Evolutionary conservation across 2,888 invertebrate genomes (phyloP).

Genomic region (Uloborus plumipes): DNA sequence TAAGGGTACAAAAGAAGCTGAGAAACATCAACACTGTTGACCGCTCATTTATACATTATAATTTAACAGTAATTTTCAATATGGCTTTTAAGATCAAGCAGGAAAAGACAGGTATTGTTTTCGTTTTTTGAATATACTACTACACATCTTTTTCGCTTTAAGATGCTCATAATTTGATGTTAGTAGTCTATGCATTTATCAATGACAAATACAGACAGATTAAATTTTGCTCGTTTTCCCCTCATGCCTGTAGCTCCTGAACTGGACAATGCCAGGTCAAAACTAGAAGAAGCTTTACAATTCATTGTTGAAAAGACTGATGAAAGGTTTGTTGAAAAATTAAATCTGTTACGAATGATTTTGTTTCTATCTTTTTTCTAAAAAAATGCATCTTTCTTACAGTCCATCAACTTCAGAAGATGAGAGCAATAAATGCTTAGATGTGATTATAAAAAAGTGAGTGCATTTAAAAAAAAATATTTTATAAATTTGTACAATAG

Average conservation of each 20-base stretch:
- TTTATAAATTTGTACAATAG: too few species aligned
- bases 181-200: too few species aligned
- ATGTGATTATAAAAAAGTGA: constrained; percentile 54
- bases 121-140: neutral
- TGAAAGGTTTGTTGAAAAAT: constrained; percentile 31
- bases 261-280: constrained; percentile 46
- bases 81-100: constrained; percentile 23
- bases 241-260: constrained; percentile 32
- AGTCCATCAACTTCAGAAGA: constrained; percentile 63
- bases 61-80: too few species aligned
- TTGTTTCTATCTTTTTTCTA: neutral
- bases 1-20: too few species aligned
- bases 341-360: neutral
- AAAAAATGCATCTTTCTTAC: constrained; percentile 10
- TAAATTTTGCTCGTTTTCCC: neutral
- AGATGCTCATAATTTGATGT: too few species aligned
- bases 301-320: constrained; percentile 47
- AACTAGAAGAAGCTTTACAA: constrained; percentile 47
- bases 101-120: constrained; percentile 12
- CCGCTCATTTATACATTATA: too few species aligned
- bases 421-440: constrained; percentile 56
- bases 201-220: too few species aligned
- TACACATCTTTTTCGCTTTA: neutral
- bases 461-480: neutral
- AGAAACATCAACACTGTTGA: too few species aligned